A percentile compares a stretch with the other conserved stretches of the same genome.
Conservation (phyloP, 1,140 invertebrate species). For the Microplitis demolitor region DNA sequence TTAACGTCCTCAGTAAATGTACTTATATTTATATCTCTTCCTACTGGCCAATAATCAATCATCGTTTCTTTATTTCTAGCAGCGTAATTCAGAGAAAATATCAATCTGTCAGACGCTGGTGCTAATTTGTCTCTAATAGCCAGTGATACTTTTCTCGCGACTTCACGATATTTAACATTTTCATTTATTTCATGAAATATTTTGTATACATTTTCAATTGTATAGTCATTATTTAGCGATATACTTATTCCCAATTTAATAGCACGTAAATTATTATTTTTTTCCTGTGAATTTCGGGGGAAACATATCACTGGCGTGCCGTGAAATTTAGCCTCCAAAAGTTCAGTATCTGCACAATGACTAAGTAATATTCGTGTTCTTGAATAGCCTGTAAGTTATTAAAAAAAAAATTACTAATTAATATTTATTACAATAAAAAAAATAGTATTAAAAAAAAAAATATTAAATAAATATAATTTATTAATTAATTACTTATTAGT, state of each 20-base stretch:
- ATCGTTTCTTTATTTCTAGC: constrained; percentile 42
- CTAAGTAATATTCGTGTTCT: constrained; percentile 49
- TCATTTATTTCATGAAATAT: constrained; percentile 42
- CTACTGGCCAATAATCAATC: constrained; percentile 39
- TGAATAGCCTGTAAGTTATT: constrained; percentile 44
- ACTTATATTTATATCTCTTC: constrained; percentile 26
- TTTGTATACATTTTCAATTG: constrained; percentile 31
- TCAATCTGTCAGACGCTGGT: constrained; percentile 51
- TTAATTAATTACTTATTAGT: background rate
- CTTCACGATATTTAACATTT: constrained; percentile 44
- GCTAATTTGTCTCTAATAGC: constrained; percentile 52
- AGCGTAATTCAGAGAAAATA: constrained; percentile 52
- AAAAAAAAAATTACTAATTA: background rate
- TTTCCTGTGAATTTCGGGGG: constrained; percentile 47
- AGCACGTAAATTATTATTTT: constrained; percentile 43
- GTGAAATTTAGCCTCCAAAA: constrained; percentile 52
- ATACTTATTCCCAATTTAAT: constrained; percentile 48
- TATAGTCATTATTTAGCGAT: constrained; percentile 32
- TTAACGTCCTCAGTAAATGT: constrained; percentile 48
- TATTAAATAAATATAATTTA: too few species aligned
- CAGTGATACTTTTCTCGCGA: constrained; percentile 46
- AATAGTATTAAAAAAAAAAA: constrained; percentile 2
- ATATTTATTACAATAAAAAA: too few species aligned
- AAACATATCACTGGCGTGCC: constrained; percentile 56
- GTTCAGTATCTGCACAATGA: constrained; percentile 53